Evolutionary conservation across 2,888 invertebrate species (phyloP).

Genomic region (Melanotus villosus): DNA sequence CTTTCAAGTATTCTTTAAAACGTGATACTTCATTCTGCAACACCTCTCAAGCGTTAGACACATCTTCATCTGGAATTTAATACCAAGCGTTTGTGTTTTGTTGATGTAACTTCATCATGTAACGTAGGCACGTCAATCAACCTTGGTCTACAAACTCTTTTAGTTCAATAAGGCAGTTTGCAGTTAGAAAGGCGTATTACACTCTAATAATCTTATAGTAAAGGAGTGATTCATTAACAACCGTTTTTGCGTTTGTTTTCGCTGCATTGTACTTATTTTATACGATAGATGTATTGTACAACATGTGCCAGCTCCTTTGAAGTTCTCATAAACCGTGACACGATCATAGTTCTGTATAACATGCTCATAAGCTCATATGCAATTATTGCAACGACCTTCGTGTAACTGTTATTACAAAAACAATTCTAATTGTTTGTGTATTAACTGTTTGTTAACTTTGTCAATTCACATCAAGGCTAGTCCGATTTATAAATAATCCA

Average conservation of each 20-base stretch:
- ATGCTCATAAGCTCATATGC: not conserved
- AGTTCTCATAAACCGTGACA: constrained; percentile 16
- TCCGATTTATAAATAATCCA: too few relatives aligned
- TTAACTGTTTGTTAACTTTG: not conserved
- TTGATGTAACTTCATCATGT: not conserved
- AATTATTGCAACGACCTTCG: constrained; percentile 25
- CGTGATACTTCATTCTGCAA: too few relatives aligned
- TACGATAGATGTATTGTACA: not conserved
- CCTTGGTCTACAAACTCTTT: constrained; percentile 11
- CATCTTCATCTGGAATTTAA: not conserved
- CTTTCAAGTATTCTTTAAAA: too few relatives aligned
- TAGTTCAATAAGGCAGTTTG: not conserved
- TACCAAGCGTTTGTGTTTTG: too few relatives aligned
- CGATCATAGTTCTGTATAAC: not conserved
- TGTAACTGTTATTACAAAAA: constrained; percentile 18
- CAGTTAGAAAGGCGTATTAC: constrained; percentile 16
- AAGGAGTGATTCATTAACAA: constrained; percentile 14
- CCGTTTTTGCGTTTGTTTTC: constrained; percentile 11
- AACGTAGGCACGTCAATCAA: constrained; percentile 5
- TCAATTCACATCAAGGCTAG: not conserved
- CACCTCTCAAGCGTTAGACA: too few relatives aligned
- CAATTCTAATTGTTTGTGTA: constrained; percentile 9
- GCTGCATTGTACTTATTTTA: not conserved
- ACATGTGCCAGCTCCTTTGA: not conserved
- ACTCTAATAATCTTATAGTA: not conserved